Base-by-base conservation (phyloP, 2,113 vertebrate genomes). In the Stictonetta naevosa region DNA sequence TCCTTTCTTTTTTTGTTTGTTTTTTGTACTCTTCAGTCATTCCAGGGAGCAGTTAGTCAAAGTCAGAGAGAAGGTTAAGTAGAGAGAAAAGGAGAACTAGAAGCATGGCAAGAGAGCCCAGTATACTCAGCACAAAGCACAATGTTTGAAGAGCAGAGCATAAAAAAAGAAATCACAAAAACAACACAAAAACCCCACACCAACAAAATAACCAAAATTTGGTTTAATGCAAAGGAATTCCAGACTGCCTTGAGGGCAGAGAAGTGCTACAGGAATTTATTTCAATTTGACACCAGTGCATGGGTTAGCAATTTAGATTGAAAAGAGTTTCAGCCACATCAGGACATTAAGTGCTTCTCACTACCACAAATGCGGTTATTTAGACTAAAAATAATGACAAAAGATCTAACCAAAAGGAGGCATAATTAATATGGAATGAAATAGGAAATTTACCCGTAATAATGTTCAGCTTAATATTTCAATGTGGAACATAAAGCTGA, bases 401-500 rank as follows among this genome's bases (percentile, higher is more conserved):
- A 36, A 60, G 67, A 68, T 60, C 72, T 77, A 86, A 60, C 34
- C 42, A 56, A 76, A 76, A 72, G 29, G 58, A 83, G 36, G 48
- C 71, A 46, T 73, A 84, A 90, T 94, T 92, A 94, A 88, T 90
- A 75, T 80, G 52, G 78, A 87, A 85, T 81, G 86, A 91, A 86
- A 62, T 28, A 21, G 87, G 81, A 83, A 44, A 38, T 75, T 26
- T 50, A 68, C 60, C 82, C 78, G 76, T 88, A 89, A 97, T 94
- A 46, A 48, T 88, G 71, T 67, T 89, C 81, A 73, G 31, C 83
- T 86, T 94, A 90, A 86, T 83, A 86, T 76, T 92, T 67, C 59
- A 69, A 73, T 72, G 52, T 81, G 63, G 55, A 55, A n/a, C n/a
- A 80, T 66, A 46, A 73, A 69, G 63, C 63, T 50, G 67, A 93